phyloP scores from a whole-genome alignment of 2,797 vertebrate species.

The Balearica regulorum region DNA sequence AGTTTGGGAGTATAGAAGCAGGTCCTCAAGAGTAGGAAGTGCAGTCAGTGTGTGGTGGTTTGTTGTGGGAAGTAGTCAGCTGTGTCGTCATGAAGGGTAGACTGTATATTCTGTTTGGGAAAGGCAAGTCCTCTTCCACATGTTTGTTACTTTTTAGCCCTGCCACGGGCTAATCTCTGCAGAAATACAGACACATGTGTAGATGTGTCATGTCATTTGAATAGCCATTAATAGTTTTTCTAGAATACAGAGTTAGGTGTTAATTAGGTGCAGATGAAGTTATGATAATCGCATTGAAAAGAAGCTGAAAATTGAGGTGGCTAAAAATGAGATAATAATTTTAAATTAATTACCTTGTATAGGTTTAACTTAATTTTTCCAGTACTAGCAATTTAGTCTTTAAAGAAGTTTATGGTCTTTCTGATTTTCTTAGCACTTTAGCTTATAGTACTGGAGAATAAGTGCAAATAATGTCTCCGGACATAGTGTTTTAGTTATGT shows the following conservation, averaged over 20 bases:
- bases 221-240: not conserved
- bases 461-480: not conserved
- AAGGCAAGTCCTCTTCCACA: not conserved
- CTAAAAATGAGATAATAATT: not conserved
- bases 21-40: not conserved
- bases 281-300: not conserved
- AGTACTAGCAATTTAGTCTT: not conserved
- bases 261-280: slow-evolving; percentile 26
- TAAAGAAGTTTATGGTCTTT: not conserved
- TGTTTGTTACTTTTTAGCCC: not conserved
- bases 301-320: not conserved
- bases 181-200: not conserved
- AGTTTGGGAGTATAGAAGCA: not conserved
- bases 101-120: not conserved
- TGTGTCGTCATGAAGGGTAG: not conserved
- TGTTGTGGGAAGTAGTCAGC: not conserved
- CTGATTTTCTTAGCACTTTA: not conserved
- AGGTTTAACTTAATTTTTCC: slow-evolving; percentile 2
- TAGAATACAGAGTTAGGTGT: not conserved
- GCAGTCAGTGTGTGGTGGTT: not conserved
- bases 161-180: not conserved
- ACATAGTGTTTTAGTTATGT: not conserved
- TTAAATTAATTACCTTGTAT: slow-evolving; percentile 16
- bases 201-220: not conserved
- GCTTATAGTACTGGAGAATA: not conserved